phyloP scores from a whole-genome alignment of 2,113 vertebrate species.

The Siniperca knerii region DNA sequence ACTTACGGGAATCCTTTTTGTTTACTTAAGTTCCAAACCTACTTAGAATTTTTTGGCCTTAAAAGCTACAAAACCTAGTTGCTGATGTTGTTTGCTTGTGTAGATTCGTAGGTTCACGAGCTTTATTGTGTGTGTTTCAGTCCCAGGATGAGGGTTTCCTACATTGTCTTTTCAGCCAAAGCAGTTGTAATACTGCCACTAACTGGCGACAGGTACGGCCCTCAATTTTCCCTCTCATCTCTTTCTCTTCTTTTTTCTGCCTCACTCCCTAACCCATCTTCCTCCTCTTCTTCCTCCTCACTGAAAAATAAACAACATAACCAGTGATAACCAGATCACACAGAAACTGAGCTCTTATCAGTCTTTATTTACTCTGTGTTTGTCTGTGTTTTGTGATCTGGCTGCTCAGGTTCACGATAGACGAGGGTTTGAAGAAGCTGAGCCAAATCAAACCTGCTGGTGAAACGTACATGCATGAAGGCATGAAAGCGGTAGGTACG shows the following conservation, averaged over 20 bases:
- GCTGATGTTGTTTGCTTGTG: background rate
- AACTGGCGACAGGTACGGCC: constrained; percentile 92
- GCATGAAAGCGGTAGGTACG: constrained; percentile 85
- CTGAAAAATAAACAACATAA: background rate
- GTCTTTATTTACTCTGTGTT: background rate
- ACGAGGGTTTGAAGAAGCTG: constrained; percentile 88
- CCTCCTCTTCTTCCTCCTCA: background rate
- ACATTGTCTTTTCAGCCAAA: constrained; percentile 93
- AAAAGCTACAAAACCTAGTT: background rate
- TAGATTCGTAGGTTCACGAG: background rate
- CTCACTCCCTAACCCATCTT: background rate
- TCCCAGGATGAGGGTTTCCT: constrained; percentile 95
- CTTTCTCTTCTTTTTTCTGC: background rate
- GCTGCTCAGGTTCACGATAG: constrained; percentile 84
- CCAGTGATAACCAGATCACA: constrained; percentile 14
- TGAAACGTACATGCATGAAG: constrained; percentile 96
- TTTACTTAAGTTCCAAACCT: background rate
- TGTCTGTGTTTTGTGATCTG: constrained; percentile 27
- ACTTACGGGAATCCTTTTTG: background rate
- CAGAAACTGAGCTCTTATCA: constrained; percentile 5
- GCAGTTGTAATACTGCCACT: constrained; percentile 90
- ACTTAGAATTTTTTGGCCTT: background rate
- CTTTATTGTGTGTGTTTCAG: constrained; percentile 76
- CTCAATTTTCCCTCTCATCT: background rate
- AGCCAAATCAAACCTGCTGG: constrained; percentile 88